Base-by-base conservation (phyloP, 1,140 invertebrate species). In the Drosophila nannoptera region DNA sequence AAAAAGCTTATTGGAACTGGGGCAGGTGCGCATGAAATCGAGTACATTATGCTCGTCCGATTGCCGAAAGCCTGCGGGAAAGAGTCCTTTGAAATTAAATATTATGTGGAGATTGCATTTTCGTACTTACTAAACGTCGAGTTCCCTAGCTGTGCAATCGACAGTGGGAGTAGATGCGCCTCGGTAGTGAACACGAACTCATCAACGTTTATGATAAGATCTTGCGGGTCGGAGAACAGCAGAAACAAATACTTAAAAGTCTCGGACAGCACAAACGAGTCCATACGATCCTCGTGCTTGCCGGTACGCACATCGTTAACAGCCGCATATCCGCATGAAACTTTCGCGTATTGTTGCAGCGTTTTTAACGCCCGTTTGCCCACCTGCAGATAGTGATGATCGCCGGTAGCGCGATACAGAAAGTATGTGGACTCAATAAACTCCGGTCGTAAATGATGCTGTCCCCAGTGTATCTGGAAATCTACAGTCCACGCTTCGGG, bases 381-480 rank as follows among this genome's bases (percentile, higher is more conserved):
- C 5, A 99, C 98, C 83, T 97, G 94, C 48, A 99, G 91, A 90
- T 99, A 99, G 90, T 99, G 96, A 68, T 95, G 94, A 91, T 99
- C 98, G 35, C 94, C 94, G 2, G 98, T 99, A 1, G 98, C 98
- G 87, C 94, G 92, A 89, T 98, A 98, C 5, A 99, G 90, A 87
- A 99, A 99, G 88, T 99, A 99, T 0, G 98, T 99, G 0, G 97
- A 99, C 90, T 99, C 98, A 22, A 99, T 91, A 90, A 99, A 99
- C 90, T 99, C 98, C 6, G 98, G 98, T 54, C 98, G 92, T 3
- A 99, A 90, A 6, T 97, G 97, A 92, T 99, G 97, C 89, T 99
- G 97, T 9, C 96, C 97, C 98, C 98, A 99, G 86, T 99, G 97
- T 0, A 99, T 96, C 92, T 97, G 95, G 86, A 98, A 97, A 91